Conservation (phyloP, 2,888 invertebrate species). For the Drosophila emarginata region DNA sequence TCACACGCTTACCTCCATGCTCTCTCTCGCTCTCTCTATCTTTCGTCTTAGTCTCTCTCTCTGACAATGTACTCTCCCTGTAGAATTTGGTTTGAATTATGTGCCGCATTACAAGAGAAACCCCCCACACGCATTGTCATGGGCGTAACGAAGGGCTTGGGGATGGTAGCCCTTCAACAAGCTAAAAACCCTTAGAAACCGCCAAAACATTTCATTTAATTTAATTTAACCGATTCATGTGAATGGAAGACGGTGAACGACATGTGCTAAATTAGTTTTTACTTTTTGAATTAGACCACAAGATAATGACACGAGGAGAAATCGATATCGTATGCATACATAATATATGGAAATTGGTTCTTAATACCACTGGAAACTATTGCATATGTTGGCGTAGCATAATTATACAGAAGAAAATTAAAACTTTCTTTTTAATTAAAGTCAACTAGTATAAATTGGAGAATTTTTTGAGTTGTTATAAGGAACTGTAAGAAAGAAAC, state of each 20-base stretch:
- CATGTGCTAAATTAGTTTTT: too few species aligned
- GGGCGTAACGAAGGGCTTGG: neutral
- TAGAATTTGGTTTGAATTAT: conserved; percentile 65
- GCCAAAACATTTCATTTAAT: neutral
- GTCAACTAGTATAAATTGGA: too few species aligned
- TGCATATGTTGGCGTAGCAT: too few species aligned
- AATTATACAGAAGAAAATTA: too few species aligned
- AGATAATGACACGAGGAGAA: too few species aligned
- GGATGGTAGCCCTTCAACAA: neutral
- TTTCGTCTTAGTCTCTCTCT: neutral
- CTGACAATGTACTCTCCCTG: neutral
- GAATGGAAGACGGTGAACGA: neutral
- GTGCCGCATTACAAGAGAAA: conserved; percentile 56
- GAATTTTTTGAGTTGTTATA: too few species aligned
- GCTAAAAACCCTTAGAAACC: neutral
- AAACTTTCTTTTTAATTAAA: too few species aligned
- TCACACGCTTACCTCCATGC: neutral
- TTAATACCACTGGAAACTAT: too few species aligned
- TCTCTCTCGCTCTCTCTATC: neutral
- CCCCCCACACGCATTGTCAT: neutral
- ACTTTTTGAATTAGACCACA: too few species aligned
- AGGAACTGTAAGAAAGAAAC: too few species aligned
- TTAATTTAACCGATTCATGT: neutral
- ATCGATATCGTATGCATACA: too few species aligned
- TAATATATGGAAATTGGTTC: too few species aligned